Conservation (phyloP, 1,140 invertebrate genomes). For the Dreissena polymorpha region DNA sequence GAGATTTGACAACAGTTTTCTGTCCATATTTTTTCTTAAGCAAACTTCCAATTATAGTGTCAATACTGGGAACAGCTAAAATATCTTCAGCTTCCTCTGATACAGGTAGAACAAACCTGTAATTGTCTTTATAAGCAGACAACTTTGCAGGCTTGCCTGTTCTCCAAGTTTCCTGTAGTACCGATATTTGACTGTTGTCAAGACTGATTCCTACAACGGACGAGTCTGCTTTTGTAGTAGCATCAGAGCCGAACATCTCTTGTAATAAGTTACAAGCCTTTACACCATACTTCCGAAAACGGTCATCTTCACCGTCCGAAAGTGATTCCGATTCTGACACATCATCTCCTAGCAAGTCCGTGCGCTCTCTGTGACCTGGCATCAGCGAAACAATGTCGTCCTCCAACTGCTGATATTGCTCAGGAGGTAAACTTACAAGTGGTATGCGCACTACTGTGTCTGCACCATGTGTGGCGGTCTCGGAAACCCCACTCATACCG, state of each 20-base stretch:
- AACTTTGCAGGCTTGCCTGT: neutral
- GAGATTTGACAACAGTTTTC: too few species aligned
- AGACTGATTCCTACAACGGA: neutral
- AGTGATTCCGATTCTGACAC: neutral
- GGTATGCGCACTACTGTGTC: neutral
- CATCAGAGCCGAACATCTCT: constrained; percentile 6
- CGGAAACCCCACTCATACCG: too few species aligned
- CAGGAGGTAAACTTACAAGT: neutral
- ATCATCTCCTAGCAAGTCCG: too few species aligned
- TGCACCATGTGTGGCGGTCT: too few species aligned
- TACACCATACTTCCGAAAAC: constrained; percentile 4
- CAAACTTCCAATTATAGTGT: too few species aligned
- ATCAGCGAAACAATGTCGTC: too few species aligned
- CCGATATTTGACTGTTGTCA: too few species aligned
- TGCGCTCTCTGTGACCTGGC: too few species aligned
- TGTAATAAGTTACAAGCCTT: neutral
- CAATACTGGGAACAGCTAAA: too few species aligned
- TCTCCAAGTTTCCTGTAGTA: too few species aligned
- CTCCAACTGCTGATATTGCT: too few species aligned
- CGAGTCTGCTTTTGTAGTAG: neutral
- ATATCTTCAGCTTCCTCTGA: constrained; percentile 3
- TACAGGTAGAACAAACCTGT: constrained; percentile 24
- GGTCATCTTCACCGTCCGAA: neutral
- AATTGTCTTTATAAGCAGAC: constrained; percentile 13
- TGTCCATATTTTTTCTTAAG: too few species aligned